Conservation (phyloP, 2,113 vertebrate genomes). For the Zeus faber region DNA sequence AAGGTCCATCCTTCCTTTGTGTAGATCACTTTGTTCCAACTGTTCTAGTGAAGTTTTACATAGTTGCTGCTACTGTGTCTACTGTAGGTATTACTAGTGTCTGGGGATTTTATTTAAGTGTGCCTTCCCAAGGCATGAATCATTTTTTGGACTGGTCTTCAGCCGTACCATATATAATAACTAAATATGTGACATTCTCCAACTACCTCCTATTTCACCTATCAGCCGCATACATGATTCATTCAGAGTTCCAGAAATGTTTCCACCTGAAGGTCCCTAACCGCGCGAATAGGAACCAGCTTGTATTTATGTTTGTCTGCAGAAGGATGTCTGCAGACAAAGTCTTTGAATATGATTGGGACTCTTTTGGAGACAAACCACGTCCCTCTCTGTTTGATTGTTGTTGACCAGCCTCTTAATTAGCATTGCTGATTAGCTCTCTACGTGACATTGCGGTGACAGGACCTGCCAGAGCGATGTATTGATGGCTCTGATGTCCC, state of each 20-base stretch:
- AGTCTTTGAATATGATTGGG: constrained; percentile 47
- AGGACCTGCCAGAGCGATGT: constrained; percentile 73
- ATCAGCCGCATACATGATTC: not conserved
- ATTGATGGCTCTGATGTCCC: constrained; percentile 74
- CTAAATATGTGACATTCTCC: not conserved
- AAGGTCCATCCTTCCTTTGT: not conserved
- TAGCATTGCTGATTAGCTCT: constrained; percentile 95
- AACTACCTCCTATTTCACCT: not conserved
- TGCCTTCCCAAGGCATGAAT: not conserved
- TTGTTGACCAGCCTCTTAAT: constrained; percentile 86
- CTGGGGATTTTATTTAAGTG: not conserved
- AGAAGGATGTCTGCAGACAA: not conserved
- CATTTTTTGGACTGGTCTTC: no score
- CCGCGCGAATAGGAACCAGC: not conserved
- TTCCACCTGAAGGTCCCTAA: constrained; percentile 30
- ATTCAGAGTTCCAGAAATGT: constrained; percentile 20
- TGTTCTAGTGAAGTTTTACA: not conserved
- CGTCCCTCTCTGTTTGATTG: constrained; percentile 73
- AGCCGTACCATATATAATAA: not conserved
- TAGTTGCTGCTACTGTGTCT: not conserved
- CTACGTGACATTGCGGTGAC: constrained; percentile 84
- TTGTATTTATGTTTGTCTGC: not conserved
- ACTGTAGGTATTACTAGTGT: not conserved
- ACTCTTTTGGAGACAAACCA: constrained; percentile 54
- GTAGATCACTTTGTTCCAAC: not conserved